These are phyloP conservation scores for Chloroclysta siterata DNA, from an alignment of 2,888 invertebrate species.

Conservation along the genomic window DNA sequence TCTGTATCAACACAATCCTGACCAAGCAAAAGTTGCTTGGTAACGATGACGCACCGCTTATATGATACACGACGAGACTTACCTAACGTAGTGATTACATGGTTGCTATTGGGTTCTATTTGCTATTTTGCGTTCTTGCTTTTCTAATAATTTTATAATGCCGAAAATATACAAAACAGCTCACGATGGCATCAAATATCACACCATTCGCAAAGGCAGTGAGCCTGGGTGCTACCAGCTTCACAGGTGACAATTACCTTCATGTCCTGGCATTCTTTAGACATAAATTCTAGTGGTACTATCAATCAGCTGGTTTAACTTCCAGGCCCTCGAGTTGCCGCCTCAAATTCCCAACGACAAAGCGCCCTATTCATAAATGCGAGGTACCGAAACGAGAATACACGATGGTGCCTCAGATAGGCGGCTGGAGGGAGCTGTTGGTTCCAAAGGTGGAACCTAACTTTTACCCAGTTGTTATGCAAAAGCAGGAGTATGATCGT, in stretches of 20 bases:
- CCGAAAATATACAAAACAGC: slow-evolving; percentile 61
- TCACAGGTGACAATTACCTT: slow-evolving; percentile 60
- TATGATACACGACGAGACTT: not conserved
- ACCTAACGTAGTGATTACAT: not conserved
- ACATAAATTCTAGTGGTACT: not conserved
- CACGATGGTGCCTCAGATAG: slow-evolving; percentile 64
- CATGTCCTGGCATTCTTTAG: not conserved
- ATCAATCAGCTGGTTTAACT: slow-evolving; percentile 18
- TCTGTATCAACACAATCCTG: not conserved
- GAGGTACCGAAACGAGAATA: slow-evolving; percentile 59
- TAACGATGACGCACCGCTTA: slow-evolving; percentile 7
- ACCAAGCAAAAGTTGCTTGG: not conserved
- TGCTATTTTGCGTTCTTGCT: slow-evolving; percentile 17
- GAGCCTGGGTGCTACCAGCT: slow-evolving; percentile 76
- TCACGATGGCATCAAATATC: slow-evolving; percentile 70
- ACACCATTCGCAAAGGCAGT: slow-evolving; percentile 57
- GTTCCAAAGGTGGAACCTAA: slow-evolving; percentile 81
- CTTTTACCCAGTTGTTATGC: slow-evolving; percentile 85
- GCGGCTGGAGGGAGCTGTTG: slow-evolving; percentile 73
- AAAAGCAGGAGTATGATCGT: slow-evolving; percentile 85
- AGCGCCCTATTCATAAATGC: slow-evolving; percentile 77
- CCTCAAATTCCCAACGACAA: slow-evolving; percentile 69
- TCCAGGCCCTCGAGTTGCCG: slow-evolving; percentile 77
- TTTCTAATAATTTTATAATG: slow-evolving; percentile 56
- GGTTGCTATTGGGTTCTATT: slow-evolving; percentile 9